Conservation (phyloP, 1,140 invertebrate species). For the Penaeus indicus region DNA sequence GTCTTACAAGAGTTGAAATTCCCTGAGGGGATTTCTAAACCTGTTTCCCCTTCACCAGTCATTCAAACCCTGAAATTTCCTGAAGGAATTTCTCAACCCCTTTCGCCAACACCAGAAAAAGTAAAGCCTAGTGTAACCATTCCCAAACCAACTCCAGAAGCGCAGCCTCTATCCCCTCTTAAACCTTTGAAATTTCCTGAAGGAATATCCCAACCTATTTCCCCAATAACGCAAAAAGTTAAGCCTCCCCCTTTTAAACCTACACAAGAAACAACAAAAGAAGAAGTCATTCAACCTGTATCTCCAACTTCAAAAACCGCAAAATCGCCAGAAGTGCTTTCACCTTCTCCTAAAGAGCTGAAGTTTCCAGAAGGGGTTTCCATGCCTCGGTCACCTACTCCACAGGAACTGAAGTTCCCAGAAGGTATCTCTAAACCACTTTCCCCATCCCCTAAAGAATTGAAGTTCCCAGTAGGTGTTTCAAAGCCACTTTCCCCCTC, state of each 20-base stretch:
- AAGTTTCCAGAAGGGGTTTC: background rate
- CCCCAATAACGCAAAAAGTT: background rate
- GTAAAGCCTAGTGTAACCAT: background rate
- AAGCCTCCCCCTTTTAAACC: too few relatives aligned
- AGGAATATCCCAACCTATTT: background rate
- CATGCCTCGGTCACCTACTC: too few relatives aligned
- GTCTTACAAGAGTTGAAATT: too few relatives aligned
- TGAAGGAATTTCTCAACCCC: too few relatives aligned
- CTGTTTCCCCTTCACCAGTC: too few relatives aligned
- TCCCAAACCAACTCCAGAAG: slow-evolving; percentile 6
- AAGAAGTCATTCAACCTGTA: too few relatives aligned
- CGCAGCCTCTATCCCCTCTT: background rate
- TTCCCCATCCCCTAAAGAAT: background rate
- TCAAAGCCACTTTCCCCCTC: slow-evolving; percentile 2
- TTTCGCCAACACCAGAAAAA: background rate
- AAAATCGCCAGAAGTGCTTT: too few relatives aligned
- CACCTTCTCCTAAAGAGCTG: slow-evolving; percentile 3
- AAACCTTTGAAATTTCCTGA: background rate
- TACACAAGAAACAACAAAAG: too few relatives aligned
- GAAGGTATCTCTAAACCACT: background rate
- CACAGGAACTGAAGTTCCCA: too few relatives aligned
- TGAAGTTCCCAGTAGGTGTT: slow-evolving; percentile 9
- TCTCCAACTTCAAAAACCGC: too few relatives aligned
- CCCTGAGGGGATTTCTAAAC: too few relatives aligned
- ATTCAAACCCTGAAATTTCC: too few relatives aligned